These are phyloP conservation scores for Scomberomorus guttatus DNA, from an alignment of 2,797 vertebrate species.

Conservation along the genomic window DNA sequence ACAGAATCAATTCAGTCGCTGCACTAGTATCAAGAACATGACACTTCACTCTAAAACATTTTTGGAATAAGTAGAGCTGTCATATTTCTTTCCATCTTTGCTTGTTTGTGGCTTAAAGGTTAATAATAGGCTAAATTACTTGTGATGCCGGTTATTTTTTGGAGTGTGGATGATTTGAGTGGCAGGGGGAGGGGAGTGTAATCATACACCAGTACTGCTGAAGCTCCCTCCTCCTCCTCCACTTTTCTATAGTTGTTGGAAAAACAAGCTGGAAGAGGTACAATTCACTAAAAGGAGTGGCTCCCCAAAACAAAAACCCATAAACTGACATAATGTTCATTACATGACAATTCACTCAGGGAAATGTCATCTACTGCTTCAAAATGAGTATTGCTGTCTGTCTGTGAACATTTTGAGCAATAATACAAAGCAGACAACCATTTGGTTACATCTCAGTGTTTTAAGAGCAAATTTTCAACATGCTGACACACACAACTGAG, in stretches of 20 bases:
- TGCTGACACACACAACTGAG: background rate
- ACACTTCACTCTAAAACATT: background rate
- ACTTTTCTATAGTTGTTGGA: conserved; percentile 35
- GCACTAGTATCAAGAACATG: background rate
- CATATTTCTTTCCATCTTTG: background rate
- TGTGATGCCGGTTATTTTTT: conserved; percentile 22
- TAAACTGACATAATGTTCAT: background rate
- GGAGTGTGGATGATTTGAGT: conserved; percentile 27
- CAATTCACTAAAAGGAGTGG: conserved; percentile 20
- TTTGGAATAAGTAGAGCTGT: background rate
- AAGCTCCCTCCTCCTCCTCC: conserved; percentile 13
- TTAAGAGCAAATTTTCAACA: background rate
- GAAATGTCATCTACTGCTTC: background rate
- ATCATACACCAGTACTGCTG: conserved; percentile 46
- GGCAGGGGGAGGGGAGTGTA: conserved; percentile 50
- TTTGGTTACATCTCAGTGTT: background rate
- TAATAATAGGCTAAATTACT: background rate
- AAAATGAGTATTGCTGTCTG: background rate
- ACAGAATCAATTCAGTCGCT: background rate
- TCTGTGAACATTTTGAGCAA: background rate
- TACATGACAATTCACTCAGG: conserved; percentile 3
- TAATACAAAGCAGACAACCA: background rate
- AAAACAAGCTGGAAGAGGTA: conserved; percentile 30
- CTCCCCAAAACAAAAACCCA: background rate
- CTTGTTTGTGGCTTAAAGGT: background rate